These are phyloP conservation scores for Thamnophis sirtalis DNA, from an alignment of 2,113 vertebrate species.

Conservation along the genomic window DNA sequence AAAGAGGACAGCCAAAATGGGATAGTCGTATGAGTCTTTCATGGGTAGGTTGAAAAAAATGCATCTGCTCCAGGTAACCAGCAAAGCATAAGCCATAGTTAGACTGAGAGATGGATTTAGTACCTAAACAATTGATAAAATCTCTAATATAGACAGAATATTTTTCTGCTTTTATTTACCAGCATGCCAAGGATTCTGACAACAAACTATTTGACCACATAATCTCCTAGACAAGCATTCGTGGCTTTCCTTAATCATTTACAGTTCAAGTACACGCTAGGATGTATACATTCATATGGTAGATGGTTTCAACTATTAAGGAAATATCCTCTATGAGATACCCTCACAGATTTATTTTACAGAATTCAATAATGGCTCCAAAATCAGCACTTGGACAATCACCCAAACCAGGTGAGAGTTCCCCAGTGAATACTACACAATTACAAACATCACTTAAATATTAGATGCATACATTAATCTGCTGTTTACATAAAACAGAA, in stretches of 20 bases:
- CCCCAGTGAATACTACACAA: neutral
- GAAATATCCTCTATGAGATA: neutral
- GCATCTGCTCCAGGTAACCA: neutral
- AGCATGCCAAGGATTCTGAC: neutral
- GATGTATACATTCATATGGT: neutral
- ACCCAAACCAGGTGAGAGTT: neutral
- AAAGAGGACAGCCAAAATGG: neutral
- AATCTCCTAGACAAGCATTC: neutral
- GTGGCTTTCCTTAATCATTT: neutral
- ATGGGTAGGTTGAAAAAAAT: neutral
- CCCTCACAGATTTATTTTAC: neutral
- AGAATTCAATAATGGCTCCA: neutral
- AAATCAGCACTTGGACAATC: neutral
- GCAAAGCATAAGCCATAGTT: neutral
- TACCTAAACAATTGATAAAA: neutral
- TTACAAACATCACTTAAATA: neutral
- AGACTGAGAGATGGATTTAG: neutral
- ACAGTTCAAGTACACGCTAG: neutral
- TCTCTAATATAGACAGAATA: neutral
- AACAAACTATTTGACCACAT: neutral
- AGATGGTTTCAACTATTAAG: neutral
- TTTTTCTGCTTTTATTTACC: neutral
- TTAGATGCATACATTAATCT: neutral
- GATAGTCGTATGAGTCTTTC: neutral
- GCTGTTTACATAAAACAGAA: neutral